phyloP scores from a whole-genome alignment of 2,113 vertebrate genomes.

The Phocoena phocoena region DNA sequence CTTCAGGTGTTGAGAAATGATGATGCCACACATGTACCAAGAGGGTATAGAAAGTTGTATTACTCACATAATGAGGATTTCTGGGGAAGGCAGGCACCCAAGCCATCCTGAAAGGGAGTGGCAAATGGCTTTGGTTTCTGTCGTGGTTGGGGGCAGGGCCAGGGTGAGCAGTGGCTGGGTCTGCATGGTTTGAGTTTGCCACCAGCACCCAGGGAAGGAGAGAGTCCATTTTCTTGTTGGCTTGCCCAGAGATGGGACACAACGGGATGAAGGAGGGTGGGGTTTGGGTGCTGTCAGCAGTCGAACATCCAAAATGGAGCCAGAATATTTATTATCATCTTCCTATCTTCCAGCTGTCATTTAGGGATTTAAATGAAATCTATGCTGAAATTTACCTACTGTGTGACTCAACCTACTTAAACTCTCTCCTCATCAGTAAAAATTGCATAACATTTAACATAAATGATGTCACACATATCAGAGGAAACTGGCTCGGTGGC shows the following conservation, averaged over 20 bases:
- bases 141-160: no score
- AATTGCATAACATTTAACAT: neutral
- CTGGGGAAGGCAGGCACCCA: neutral
- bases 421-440: neutral
- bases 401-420: neutral
- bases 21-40: neutral
- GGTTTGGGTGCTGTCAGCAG: neutral
- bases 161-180: neutral
- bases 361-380: neutral
- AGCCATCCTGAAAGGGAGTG: neutral
- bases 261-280: neutral
- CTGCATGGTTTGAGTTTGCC: neutral
- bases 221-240: neutral
- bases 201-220: neutral
- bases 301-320: neutral
- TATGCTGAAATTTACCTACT: neutral
- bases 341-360: neutral
- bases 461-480: neutral
- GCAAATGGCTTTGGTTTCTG: neutral
- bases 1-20: neutral
- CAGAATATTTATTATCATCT: neutral
- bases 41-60: neutral
- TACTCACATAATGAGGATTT: neutral
- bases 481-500: neutral
- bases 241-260: neutral